Percentiles rank a stretch among this genome's conserved stretches.
Evolutionary conservation across 2,888 invertebrate species (phyloP).

Genomic region (Vandiemenella viatica): DNA sequence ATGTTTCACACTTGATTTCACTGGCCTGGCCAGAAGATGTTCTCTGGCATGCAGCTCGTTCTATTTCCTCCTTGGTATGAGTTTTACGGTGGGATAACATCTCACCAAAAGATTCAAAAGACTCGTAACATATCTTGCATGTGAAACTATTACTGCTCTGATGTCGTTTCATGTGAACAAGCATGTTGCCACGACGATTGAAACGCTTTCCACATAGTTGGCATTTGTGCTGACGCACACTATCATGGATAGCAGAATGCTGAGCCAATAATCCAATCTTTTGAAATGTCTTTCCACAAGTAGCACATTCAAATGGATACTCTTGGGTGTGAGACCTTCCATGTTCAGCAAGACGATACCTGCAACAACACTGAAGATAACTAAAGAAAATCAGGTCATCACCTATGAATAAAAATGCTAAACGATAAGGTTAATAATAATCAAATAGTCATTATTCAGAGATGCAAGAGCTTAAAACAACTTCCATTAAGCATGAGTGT

Average conservation of each 20-base stretch:
- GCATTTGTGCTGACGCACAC: slow-evolving; percentile 10
- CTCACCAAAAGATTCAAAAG: slow-evolving; percentile 4
- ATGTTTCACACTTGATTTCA: slow-evolving; percentile 6
- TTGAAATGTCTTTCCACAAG: slow-evolving; percentile 10
- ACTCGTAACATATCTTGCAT: slow-evolving; percentile 6
- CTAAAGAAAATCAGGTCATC: no score
- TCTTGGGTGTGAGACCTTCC: slow-evolving; percentile 6
- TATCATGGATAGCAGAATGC: slow-evolving; percentile 6
- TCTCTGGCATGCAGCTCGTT: not conserved
- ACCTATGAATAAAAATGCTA: no score
- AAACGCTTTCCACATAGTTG: slow-evolving; percentile 13
- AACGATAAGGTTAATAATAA: no score
- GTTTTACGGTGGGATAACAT: slow-evolving; percentile 7
- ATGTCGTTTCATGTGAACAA: slow-evolving; percentile 7
- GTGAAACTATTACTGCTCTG: slow-evolving; percentile 1
- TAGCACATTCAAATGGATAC: slow-evolving; percentile 8
- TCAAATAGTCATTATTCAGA: no score
- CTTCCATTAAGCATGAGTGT: no score
- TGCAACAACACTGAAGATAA: slow-evolving; percentile 5
- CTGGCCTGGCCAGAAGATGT: not conserved
- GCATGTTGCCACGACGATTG: slow-evolving; percentile 6
- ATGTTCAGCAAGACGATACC: slow-evolving; percentile 6
- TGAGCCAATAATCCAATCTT: slow-evolving; percentile 4
- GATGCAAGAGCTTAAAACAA: no score
- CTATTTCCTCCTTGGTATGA: slow-evolving; percentile 7